phyloP scores from a whole-genome alignment of 2,888 invertebrate species.

The Conops quadrifasciatus region DNA sequence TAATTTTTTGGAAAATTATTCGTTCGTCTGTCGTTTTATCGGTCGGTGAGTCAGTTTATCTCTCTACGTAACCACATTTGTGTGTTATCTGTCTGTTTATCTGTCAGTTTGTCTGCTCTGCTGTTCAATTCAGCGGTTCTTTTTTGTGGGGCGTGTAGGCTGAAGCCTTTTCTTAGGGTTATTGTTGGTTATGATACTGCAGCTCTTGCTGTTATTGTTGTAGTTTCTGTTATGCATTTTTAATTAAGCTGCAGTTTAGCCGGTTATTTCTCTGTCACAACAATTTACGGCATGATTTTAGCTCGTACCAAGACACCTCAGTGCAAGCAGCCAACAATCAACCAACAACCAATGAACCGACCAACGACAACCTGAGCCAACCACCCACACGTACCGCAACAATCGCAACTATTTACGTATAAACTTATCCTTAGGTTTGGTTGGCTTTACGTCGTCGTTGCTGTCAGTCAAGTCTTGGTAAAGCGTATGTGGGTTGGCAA shows the following conservation, averaged over 20 bases:
- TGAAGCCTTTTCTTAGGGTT: not conserved
- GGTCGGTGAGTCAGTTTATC: no score
- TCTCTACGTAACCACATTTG: no score
- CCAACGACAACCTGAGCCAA: no score
- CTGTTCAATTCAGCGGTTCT: constrained; percentile 6
- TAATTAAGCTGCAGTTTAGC: constrained; percentile 5
- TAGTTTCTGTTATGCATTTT: not conserved
- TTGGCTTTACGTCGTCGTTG: not conserved
- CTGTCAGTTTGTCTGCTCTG: not conserved
- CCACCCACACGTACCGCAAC: not conserved
- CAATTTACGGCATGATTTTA: not conserved
- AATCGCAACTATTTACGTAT: not conserved
- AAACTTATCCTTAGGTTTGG: no score
- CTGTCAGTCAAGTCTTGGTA: constrained; percentile 7
- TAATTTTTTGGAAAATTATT: no score
- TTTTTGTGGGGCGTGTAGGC: constrained; percentile 23
- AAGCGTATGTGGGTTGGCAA: constrained; percentile 1
- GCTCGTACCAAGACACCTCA: not conserved
- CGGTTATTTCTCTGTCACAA: not conserved
- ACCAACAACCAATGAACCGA: not conserved
- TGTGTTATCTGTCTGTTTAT: not conserved
- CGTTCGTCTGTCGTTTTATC: no score
- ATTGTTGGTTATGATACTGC: not conserved
- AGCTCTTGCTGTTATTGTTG: constrained; percentile 10
- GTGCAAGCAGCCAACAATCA: not conserved